Evolutionary conservation across 1,140 invertebrate genomes (phyloP).

Genomic region (Daktulosphaira vitifoliae): DNA sequence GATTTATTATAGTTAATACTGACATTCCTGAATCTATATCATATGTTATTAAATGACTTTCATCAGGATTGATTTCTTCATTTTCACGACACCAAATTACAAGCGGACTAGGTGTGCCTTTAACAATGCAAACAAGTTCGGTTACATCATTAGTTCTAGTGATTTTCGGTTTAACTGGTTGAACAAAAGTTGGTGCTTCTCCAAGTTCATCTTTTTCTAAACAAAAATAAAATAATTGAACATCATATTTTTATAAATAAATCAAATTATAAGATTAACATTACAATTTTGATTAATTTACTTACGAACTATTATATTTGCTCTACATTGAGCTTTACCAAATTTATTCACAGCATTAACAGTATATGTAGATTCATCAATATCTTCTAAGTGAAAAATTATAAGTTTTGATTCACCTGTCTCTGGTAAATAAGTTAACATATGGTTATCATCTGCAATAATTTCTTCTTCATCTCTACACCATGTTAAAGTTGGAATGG

Average conservation of each 20-base stretch:
- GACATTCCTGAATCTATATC: slow-evolving; percentile 55
- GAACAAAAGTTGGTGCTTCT: slow-evolving; percentile 52
- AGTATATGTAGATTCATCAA: slow-evolving; percentile 57
- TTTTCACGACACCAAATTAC: slow-evolving; percentile 63
- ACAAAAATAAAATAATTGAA: slow-evolving; percentile 27
- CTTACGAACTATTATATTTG: slow-evolving; percentile 52
- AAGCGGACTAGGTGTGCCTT: slow-evolving; percentile 58
- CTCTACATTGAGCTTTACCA: slow-evolving; percentile 59
- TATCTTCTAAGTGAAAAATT: slow-evolving; percentile 52
- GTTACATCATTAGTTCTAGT: slow-evolving; percentile 54
- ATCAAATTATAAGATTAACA: neutral
- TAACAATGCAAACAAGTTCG: slow-evolving; percentile 54
- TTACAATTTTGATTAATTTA: slow-evolving; percentile 9
- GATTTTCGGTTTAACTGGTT: slow-evolving; percentile 56
- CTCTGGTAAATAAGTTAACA: slow-evolving; percentile 52
- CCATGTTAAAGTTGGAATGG: slow-evolving; percentile 63
- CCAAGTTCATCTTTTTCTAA: slow-evolving; percentile 58
- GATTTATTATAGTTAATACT: slow-evolving; percentile 54
- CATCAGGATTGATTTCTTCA: slow-evolving; percentile 52
- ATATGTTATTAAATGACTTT: slow-evolving; percentile 50
- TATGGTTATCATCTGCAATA: slow-evolving; percentile 48
- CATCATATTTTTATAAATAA: neutral
- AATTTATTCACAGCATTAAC: slow-evolving; percentile 61
- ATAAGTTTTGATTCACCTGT: slow-evolving; percentile 57
- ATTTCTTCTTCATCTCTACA: slow-evolving; percentile 57